Evolutionary conservation across 2,113 vertebrate species (phyloP), one percentile per base, ranked within the genome.

Genomic region (Actenoides lindsayi): DNA sequence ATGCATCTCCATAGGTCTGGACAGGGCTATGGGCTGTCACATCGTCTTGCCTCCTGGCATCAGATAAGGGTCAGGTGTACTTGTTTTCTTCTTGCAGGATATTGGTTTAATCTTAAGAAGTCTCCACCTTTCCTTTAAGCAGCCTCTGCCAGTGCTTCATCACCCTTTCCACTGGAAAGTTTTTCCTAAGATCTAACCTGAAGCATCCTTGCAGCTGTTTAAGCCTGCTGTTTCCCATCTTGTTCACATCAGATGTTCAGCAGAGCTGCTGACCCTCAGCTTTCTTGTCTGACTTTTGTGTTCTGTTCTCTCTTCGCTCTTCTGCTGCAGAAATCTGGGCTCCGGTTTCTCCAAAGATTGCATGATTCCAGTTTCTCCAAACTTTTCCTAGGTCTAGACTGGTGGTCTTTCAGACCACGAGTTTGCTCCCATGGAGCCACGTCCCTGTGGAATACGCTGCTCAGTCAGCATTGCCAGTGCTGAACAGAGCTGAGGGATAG

Each of bases 371-470:
- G 50, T 69, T 86, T 42, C 35, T 89, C 33, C 33, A 17, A 56
- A 68, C 42, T 68, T 88, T 50, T 35, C 74, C 15, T 2, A n/a
- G 44, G 67, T 51, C 39, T 75, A 8, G 27, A 18, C 39, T 74
- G 28, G 69, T 67, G 41, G 60, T 92, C 25, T 19, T 64, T 82
- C 70, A 85, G 82, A 68, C 78, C 17, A 4, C 59, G 70, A 79
- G 28, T 53, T 75, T 54, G 31, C n/a, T 83, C 15, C 73, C 33
- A 2, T 31, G 39, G 64, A 91, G 37, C 30, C 27, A 6, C 12
- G 16, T 70, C n/a, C 21, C 60, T 23, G n/a, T 53, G 74, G 51
- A 87, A 70, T 50, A 18, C 0, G 0, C 44, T 65, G 39, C 44
- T 25, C 50, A 27, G 31, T 8, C 9, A 50, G 27, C 59, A 54